Evolutionary conservation across 1,140 invertebrate species (phyloP).

Genomic region (Acyrthosiphon pisum): DNA sequence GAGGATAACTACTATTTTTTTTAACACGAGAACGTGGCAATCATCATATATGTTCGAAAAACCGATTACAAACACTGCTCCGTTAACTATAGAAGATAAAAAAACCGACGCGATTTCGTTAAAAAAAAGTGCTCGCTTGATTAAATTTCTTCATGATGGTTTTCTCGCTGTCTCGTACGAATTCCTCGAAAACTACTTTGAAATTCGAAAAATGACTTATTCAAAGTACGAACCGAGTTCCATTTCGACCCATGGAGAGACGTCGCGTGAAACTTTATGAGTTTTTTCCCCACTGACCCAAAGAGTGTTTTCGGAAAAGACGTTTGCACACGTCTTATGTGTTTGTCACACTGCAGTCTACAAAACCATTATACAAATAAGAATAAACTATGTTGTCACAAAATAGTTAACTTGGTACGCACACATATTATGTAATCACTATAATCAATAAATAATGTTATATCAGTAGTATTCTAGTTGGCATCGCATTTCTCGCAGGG

Average conservation of each 20-base stretch:
- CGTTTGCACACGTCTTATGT: background rate
- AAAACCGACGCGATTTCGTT: background rate
- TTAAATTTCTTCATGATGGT: background rate
- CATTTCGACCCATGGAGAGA: background rate
- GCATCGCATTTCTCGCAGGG: too few species aligned
- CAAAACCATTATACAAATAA: background rate
- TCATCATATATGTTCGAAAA: background rate
- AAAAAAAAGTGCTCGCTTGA: background rate
- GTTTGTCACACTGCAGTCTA: background rate
- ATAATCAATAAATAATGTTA: too few species aligned
- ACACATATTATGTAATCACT: too few species aligned
- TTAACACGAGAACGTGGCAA: background rate
- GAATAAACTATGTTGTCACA: background rate
- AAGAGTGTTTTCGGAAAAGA: background rate
- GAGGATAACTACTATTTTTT: background rate
- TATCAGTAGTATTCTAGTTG: too few species aligned
- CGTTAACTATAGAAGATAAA: background rate
- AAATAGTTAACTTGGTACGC: background rate
- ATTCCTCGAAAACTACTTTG: background rate
- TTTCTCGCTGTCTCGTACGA: background rate
- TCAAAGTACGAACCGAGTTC: background rate
- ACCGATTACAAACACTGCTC: background rate
- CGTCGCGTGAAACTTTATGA: background rate
- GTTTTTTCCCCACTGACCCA: background rate
- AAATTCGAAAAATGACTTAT: constrained; percentile 3